Conservation (phyloP, 2,113 vertebrate species). For the Uria lomvia region DNA sequence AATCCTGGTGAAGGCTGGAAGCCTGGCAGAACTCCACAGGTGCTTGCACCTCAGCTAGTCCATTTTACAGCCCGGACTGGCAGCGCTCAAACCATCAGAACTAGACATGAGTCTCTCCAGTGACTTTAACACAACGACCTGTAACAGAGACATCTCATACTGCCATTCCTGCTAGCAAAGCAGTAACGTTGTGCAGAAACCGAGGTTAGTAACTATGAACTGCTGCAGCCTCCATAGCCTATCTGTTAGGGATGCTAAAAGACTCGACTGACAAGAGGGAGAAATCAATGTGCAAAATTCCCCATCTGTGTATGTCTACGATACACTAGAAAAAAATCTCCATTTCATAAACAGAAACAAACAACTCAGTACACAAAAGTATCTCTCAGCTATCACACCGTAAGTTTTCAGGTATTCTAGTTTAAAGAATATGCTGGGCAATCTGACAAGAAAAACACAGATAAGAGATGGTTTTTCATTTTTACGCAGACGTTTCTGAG, state of each 20-base stretch:
- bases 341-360: neutral
- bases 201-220: neutral
- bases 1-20: neutral
- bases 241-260: neutral
- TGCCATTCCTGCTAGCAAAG: neutral
- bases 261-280: fast-evolving
- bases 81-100: neutral
- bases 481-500: neutral
- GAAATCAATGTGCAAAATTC: neutral
- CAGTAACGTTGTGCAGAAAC: neutral
- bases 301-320: neutral
- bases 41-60: neutral
- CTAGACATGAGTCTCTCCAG: neutral
- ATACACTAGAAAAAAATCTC: neutral
- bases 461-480: neutral
- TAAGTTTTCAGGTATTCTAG: neutral
- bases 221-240: neutral
- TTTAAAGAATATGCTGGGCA: neutral
- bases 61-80: neutral
- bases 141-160: neutral
- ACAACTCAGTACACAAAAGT: neutral
- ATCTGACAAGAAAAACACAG: neutral
- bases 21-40: neutral
- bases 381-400: neutral
- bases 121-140: neutral